phyloP scores from a whole-genome alignment of 2,797 vertebrate species.

The Enteromius argenteus region DNA sequence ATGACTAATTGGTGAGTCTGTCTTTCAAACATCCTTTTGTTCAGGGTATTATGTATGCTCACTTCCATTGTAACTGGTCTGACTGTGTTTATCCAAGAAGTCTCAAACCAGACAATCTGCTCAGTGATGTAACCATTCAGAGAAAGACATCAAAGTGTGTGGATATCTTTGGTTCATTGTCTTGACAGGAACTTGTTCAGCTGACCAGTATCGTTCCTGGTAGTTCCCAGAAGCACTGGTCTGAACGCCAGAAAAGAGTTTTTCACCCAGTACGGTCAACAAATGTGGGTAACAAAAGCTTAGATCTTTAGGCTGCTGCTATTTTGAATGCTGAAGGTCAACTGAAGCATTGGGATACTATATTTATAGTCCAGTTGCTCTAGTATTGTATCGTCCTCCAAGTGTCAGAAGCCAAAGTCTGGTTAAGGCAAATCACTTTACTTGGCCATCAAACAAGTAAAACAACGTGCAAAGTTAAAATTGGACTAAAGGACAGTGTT shows the following conservation, averaged over 20 bases:
- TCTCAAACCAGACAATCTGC: slow-evolving; percentile 3
- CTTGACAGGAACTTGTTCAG: slow-evolving; percentile 19
- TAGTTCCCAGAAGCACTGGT: slow-evolving; percentile 4
- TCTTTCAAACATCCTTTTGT: slow-evolving; percentile 33
- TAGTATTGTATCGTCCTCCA: background rate
- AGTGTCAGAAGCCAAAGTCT: background rate
- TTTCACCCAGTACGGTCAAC: slow-evolving; percentile 9
- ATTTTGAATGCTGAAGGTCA: background rate
- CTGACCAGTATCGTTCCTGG: slow-evolving; percentile 28
- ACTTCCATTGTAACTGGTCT: slow-evolving; percentile 26
- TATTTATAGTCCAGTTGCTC: background rate
- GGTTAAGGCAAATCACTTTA: background rate
- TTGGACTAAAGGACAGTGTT: background rate
- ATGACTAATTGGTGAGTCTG: slow-evolving; percentile 32
- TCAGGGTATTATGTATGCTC: slow-evolving; percentile 13
- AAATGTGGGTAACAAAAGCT: background rate
- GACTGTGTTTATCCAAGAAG: slow-evolving; percentile 14
- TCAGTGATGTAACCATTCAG: background rate
- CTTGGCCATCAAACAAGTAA: background rate
- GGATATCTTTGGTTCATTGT: slow-evolving; percentile 17
- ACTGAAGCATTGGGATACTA: background rate
- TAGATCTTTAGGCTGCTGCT: background rate
- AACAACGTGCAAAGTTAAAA: background rate
- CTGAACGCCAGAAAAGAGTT: background rate
- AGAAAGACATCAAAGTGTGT: slow-evolving; percentile 9